phyloP scores from a whole-genome alignment of 2,797 vertebrate species.

The Thripadectes ignobilis region DNA sequence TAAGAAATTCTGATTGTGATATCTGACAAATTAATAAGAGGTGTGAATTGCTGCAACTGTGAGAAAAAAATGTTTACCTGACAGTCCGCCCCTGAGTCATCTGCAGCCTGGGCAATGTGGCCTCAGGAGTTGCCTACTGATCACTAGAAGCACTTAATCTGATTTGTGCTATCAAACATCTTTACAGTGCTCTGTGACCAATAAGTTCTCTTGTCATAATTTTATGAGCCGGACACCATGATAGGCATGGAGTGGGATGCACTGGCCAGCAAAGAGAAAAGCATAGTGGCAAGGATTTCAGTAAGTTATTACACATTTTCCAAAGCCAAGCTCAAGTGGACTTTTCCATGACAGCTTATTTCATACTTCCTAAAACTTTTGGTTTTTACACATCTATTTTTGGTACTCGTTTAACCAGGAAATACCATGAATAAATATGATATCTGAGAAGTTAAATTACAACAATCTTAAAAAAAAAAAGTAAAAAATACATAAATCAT shows the following conservation, averaged over 20 bases:
- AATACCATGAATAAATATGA: neutral
- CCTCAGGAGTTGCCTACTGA: neutral
- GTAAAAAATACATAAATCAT: neutral
- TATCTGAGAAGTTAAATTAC: neutral
- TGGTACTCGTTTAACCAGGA: constrained; percentile 9
- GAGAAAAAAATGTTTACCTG: neutral
- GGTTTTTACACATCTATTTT: neutral
- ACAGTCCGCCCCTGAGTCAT: neutral
- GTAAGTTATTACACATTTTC: neutral
- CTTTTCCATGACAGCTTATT: neutral
- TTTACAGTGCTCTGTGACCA: neutral
- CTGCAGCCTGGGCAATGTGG: neutral
- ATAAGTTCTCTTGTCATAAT: neutral
- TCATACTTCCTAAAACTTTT: neutral
- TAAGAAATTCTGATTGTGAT: neutral
- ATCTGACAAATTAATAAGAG: neutral
- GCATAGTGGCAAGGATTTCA: neutral
- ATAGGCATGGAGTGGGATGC: neutral
- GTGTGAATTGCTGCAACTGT: neutral
- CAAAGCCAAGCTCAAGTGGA: neutral
- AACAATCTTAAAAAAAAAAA: neutral
- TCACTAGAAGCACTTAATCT: neutral
- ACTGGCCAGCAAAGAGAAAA: accelerated
- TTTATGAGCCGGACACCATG: neutral
- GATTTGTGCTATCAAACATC: neutral